These are phyloP conservation scores for Ailuropoda melanoleuca DNA, from an alignment of 2,113 vertebrate species.

Conservation along the genomic window DNA sequence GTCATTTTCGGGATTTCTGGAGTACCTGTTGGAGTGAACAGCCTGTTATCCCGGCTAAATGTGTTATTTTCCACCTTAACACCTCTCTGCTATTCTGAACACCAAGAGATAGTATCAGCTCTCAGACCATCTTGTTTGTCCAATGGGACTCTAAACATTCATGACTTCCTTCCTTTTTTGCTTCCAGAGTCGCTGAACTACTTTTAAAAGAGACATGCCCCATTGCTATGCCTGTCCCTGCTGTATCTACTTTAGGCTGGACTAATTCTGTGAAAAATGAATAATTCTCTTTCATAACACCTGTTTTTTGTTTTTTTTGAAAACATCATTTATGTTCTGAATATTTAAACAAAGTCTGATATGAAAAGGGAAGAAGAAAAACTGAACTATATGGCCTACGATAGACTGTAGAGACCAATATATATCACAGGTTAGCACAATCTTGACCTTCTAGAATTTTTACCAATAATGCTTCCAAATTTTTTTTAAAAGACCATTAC, in stretches of 20 bases:
- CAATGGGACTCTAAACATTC: neutral
- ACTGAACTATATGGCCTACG: neutral
- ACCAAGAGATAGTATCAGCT: neutral
- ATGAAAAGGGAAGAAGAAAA: neutral
- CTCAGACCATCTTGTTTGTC: neutral
- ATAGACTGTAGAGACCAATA: neutral
- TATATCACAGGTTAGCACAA: neutral
- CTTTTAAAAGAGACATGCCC: neutral
- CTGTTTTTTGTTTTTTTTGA: neutral
- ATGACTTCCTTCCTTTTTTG: neutral
- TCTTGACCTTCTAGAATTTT: neutral
- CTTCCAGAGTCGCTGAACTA: neutral
- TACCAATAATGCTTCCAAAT: neutral
- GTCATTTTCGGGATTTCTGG: neutral
- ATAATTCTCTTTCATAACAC: neutral
- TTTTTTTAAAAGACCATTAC: neutral
- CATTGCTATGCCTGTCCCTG: neutral
- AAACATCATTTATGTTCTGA: neutral
- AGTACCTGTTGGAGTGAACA: neutral
- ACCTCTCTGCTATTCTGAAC: neutral
- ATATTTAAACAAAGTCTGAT: neutral
- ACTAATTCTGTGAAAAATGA: neutral
- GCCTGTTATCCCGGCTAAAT: neutral
- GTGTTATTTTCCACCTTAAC: neutral
- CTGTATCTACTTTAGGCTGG: neutral